Conservation (phyloP, 1,140 invertebrate species). For the Caenorhabditis latens region DNA sequence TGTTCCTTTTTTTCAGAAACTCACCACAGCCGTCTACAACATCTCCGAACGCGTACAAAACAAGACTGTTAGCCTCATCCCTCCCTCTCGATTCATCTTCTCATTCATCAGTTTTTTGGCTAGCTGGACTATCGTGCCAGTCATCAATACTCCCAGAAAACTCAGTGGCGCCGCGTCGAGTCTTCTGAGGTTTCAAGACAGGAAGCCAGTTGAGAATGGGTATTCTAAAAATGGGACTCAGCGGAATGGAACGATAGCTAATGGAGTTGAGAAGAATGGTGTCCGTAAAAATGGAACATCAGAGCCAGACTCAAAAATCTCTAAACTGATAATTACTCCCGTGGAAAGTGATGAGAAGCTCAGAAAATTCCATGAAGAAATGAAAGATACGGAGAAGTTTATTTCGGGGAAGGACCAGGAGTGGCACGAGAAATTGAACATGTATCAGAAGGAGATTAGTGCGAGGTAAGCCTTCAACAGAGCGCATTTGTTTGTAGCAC, state of each 20-base stretch:
- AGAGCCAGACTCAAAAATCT: background rate
- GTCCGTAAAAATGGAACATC: background rate
- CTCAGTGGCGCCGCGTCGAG: background rate
- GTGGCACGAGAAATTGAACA: background rate
- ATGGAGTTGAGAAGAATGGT: background rate
- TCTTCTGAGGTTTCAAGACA: background rate
- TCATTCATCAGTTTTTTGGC: background rate
- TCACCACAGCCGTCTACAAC: background rate
- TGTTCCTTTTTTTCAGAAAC: background rate
- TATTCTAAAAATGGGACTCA: background rate
- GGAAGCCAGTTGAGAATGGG: too few species aligned
- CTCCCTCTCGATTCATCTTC: conserved; percentile 1
- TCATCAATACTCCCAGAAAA: conserved; percentile 7
- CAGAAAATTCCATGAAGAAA: background rate
- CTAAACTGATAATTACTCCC: conserved; percentile 1
- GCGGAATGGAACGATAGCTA: background rate
- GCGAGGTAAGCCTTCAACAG: too few species aligned
- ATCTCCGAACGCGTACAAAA: background rate
- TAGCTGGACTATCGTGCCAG: conserved; percentile 14
- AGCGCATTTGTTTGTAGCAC: too few species aligned
- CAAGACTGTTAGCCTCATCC: background rate
- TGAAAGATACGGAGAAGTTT: background rate
- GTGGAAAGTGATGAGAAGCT: background rate
- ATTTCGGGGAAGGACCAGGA: conserved; percentile 2
- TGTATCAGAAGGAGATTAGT: conserved; percentile 29